phyloP scores from a whole-genome alignment of 2,797 vertebrate genomes.

The Fistularia commersonii region DNA sequence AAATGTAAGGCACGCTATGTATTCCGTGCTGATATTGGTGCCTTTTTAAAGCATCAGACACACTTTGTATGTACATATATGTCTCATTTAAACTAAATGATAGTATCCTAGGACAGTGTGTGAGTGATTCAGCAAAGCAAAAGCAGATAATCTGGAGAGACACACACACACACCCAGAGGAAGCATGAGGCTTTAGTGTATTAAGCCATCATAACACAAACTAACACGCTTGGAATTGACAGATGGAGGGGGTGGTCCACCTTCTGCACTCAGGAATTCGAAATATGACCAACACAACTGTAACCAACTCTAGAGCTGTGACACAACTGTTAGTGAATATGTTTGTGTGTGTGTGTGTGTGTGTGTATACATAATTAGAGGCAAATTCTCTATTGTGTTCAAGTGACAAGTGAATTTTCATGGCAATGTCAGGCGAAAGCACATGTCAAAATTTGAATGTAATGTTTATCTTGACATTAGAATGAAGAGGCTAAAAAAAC shows the following conservation, averaged over 20 bases:
- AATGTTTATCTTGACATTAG: not conserved
- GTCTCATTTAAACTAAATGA: not conserved
- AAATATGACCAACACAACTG: slow-evolving; percentile 29
- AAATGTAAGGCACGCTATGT: slow-evolving; percentile 1
- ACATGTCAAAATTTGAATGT: not conserved
- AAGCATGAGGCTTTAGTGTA: slow-evolving; percentile 30
- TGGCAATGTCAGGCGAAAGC: no score
- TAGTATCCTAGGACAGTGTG: not conserved
- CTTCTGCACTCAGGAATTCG: slow-evolving; percentile 43
- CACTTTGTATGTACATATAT: not conserved
- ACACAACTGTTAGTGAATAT: slow-evolving; percentile 12
- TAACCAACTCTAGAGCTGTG: slow-evolving; percentile 6
- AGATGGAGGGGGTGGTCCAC: slow-evolving; percentile 11
- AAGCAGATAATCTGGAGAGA: slow-evolving; percentile 2
- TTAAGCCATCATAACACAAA: slow-evolving; percentile 5
- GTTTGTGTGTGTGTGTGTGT: slow-evolving; percentile 3
- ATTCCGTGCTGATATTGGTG: no score
- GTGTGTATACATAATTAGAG: not conserved
- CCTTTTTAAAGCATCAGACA: not conserved
- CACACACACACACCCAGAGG: slow-evolving; percentile 17
- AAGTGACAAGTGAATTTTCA: not conserved
- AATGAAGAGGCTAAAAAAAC: not conserved
- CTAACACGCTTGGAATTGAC: slow-evolving; percentile 13
- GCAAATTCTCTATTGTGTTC: not conserved
- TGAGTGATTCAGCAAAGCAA: slow-evolving; percentile 3